These are phyloP conservation scores for Heterodera carotae DNA, from an alignment of 1,140 invertebrate species.

Conservation along the genomic window DNA sequence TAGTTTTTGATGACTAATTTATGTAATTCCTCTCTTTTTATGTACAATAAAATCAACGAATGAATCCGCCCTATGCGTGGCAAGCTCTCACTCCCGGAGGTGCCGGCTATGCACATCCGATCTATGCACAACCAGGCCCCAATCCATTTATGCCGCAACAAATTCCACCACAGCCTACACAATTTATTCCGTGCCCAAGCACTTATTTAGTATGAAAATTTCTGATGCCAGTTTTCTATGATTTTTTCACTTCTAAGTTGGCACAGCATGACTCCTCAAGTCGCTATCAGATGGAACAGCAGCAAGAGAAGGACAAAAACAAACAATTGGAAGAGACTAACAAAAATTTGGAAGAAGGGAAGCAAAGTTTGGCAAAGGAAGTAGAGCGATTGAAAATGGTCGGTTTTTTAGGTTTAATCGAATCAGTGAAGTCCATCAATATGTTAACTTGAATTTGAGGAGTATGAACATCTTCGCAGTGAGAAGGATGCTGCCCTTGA, in stretches of 20 bases:
- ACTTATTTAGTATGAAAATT: not conserved
- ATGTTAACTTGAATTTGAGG: not conserved
- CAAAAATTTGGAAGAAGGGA: not conserved
- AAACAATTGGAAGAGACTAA: not conserved
- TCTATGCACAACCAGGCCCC: not conserved
- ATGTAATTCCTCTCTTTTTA: too few relatives aligned
- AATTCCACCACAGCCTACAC: not conserved
- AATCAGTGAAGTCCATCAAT: too few relatives aligned
- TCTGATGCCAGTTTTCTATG: not conserved
- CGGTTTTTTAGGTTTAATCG: not conserved
- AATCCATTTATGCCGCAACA: not conserved
- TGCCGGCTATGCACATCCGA: not conserved
- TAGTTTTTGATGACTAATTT: too few relatives aligned
- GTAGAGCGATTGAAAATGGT: slow-evolving; percentile 8
- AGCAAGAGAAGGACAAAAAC: slow-evolving; percentile 2
- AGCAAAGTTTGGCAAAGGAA: not conserved
- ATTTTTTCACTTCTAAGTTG: not conserved
- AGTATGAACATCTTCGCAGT: slow-evolving; percentile 5
- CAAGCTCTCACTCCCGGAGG: not conserved
- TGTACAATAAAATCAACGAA: not conserved
- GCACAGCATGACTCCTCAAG: not conserved
- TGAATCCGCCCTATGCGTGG: not conserved
- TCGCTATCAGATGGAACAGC: slow-evolving; percentile 4
- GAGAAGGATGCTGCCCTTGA: slow-evolving; percentile 9
- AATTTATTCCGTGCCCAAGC: not conserved